These are phyloP conservation scores for Drosophila atripex DNA, from an alignment of 2,888 invertebrate species.

Conservation along the genomic window DNA sequence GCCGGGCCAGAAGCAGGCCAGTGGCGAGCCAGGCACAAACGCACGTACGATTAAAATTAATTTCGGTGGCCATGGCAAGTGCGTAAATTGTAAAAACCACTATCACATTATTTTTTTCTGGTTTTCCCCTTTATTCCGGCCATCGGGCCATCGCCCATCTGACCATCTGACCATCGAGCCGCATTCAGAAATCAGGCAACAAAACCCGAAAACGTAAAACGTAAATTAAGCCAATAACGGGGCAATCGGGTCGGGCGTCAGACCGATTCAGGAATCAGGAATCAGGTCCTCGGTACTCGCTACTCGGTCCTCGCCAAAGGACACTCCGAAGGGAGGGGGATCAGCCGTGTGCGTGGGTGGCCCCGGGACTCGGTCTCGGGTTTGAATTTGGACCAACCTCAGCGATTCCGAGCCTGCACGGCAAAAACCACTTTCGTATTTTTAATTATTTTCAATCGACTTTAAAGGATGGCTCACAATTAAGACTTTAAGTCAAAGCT, in stretches of 20 bases:
- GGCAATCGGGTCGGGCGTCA: conserved; percentile 30
- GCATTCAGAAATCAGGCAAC: conserved; percentile 50
- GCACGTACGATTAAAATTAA: conserved; percentile 71
- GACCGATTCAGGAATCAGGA: conserved; percentile 34
- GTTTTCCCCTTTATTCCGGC: conserved; percentile 16
- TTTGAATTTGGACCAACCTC: conserved; percentile 34
- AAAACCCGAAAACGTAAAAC: conserved; percentile 64
- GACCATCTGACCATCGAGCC: background rate
- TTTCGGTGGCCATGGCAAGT: conserved; percentile 67
- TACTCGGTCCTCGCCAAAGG: conserved; percentile 20
- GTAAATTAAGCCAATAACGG: conserved; percentile 76
- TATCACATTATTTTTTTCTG: conserved; percentile 73
- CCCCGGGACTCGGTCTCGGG: background rate
- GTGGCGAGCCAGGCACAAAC: conserved; percentile 21
- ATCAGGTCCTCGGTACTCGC: too few species aligned
- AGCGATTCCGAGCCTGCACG: conserved; percentile 13
- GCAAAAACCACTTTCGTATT: conserved; percentile 1
- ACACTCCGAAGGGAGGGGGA: conserved; percentile 17
- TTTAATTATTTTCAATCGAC: background rate
- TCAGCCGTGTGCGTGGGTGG: conserved; percentile 22
- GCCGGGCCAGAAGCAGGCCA: conserved; percentile 29
- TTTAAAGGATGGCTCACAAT: background rate
- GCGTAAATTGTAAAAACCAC: conserved; percentile 77
- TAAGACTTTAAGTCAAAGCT: background rate
- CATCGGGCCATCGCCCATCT: background rate